Base-by-base conservation (phyloP, 1,140 invertebrate species). In the Drosophila serrata region DNA sequence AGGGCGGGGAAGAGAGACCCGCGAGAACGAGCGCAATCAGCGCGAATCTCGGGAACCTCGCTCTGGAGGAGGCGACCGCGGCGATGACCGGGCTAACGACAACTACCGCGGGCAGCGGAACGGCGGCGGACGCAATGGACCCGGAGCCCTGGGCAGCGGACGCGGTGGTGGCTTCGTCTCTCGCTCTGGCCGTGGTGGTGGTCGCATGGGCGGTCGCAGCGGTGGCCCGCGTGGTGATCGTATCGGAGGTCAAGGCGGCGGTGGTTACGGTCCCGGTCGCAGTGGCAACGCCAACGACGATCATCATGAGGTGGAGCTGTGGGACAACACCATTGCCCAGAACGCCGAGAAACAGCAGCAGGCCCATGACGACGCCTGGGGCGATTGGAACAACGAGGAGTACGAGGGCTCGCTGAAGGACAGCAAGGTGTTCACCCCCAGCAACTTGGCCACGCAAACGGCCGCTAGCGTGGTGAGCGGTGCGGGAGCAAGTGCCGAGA, bases 361-460 rank as follows among this genome's bases (percentile, higher is more conserved):
- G 53, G 55, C 81, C 15, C 82, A 91, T n/a, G 91, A 92, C 48
- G 92, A 93, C 69, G 81, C 91, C 12, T 92, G 92, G 90, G 92
- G 92, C 93, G 97, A 98, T 86, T 98, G 98, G 98, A 97, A 98
- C 92, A 98, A 98, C 90, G 98, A 98, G 93, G 97, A 98, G 91
- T 99, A 98, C 94, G 97, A 97, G 12, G 97, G 97, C 61, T 98
- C 97, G 70, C 94, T 98, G 59, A 96, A 97, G 59, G 98, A 99
- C 90, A 98, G 97, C n/a, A 98, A 98, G 94, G 98, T 99, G 53
- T 98, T 98, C 86, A 98, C 97, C 37, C 96, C 97, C 29, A 97
- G 96, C 81, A 93, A 94, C 75, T 56, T 92, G 29, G 75, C 76
- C 37, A 73, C 91, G 22, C 88, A 91, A 65, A 84, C 81, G 12